A percentile compares a stretch with the other conserved stretches of the same genome.
Evolutionary conservation across 2,888 invertebrate genomes (phyloP).

Genomic region (Ornithoptera priamus): DNA sequence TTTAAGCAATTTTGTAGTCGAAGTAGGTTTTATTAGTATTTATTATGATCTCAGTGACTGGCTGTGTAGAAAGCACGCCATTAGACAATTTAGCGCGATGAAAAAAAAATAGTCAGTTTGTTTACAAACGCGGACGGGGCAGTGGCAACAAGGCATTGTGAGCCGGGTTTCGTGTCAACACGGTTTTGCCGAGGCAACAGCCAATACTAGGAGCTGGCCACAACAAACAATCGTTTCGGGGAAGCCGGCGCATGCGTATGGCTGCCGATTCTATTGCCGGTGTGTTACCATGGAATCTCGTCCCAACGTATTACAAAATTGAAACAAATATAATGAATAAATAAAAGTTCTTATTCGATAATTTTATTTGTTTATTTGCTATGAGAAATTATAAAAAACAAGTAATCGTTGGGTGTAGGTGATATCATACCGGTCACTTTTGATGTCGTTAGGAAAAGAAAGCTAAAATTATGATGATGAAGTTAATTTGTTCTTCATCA

Average conservation of each 20-base stretch:
- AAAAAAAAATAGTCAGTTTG: constrained; percentile 24
- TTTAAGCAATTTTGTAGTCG: too few species aligned
- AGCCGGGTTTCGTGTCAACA: constrained; percentile 28
- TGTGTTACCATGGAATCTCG: constrained; percentile 17
- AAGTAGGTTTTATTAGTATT: neutral
- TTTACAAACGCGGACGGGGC: constrained; percentile 27
- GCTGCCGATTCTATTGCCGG: constrained; percentile 26
- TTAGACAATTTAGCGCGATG: constrained; percentile 23
- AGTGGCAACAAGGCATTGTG: constrained; percentile 30
- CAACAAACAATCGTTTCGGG: constrained; percentile 48
- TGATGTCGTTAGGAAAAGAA: too few species aligned
- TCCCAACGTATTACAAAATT: neutral
- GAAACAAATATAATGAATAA: neutral
- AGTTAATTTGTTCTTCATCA: too few species aligned
- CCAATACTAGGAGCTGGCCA: constrained; percentile 42
- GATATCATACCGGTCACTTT: too few species aligned
- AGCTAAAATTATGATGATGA: too few species aligned
- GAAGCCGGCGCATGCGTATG: constrained; percentile 37
- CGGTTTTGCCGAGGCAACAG: constrained; percentile 16
- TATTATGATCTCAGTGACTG: neutral
- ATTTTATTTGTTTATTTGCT: too few species aligned
- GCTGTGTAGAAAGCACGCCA: constrained; percentile 1
- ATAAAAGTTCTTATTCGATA: too few species aligned
- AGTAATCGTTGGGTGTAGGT: too few species aligned
- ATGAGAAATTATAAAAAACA: too few species aligned